phyloP scores from a whole-genome alignment of 2,888 invertebrate genomes.

The Parthenolecanium corni region DNA sequence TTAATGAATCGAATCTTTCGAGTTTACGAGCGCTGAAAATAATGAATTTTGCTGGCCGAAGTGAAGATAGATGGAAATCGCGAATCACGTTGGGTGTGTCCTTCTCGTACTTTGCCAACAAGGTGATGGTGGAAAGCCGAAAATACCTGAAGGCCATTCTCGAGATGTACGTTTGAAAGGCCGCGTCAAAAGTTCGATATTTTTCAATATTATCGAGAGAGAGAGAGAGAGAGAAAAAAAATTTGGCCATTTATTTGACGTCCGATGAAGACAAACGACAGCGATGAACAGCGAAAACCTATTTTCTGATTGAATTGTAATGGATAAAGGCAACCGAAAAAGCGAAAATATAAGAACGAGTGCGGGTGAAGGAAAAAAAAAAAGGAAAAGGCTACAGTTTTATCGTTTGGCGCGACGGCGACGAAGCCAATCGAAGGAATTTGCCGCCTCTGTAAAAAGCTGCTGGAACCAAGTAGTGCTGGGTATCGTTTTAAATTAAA shows the following conservation, averaged over 20 bases:
- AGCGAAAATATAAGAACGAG: neutral
- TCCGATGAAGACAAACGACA: neutral
- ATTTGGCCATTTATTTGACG: neutral
- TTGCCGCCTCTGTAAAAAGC: slow-evolving; percentile 10
- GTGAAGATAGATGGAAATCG: too few species aligned
- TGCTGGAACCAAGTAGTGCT: neutral
- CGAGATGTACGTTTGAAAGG: too few species aligned
- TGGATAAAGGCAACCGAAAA: slow-evolving; percentile 1
- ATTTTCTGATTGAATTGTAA: slow-evolving; percentile 27
- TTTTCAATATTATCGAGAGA: too few species aligned
- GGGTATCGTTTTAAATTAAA: slow-evolving; percentile 27
- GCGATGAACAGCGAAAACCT: neutral
- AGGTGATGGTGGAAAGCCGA: too few species aligned
- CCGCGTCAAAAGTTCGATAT: too few species aligned
- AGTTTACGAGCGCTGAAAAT: too few species aligned
- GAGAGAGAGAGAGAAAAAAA: too few species aligned
- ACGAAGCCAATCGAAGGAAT: slow-evolving; percentile 14
- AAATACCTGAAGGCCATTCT: too few species aligned
- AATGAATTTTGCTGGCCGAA: too few species aligned
- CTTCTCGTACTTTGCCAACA: too few species aligned
- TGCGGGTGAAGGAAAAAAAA: neutral
- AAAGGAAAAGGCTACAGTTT: neutral
- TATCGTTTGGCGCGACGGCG: slow-evolving; percentile 4
- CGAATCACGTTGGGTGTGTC: too few species aligned
- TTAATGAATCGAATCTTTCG: too few species aligned